Evolutionary conservation across 2,113 vertebrate species (phyloP).

Genomic region (Junco hyemalis): DNA sequence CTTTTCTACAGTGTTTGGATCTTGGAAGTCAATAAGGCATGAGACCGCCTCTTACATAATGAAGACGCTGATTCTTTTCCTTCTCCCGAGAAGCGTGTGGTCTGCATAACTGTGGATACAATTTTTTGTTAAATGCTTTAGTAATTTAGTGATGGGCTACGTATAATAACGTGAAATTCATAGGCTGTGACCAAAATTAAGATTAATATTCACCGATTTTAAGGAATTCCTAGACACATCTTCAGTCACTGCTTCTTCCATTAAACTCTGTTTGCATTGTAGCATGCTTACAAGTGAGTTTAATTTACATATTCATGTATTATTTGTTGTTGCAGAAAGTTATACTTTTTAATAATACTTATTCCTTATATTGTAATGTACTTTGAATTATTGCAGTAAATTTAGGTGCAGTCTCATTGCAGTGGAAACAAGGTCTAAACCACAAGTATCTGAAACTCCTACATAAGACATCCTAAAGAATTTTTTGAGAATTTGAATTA

Average conservation of each 20-base stretch:
- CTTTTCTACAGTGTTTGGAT: neutral
- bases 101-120: neutral
- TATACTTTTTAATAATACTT: neutral
- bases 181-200: neutral
- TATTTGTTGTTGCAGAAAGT: neutral
- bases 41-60: neutral
- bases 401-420: neutral
- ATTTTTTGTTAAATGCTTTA: neutral
- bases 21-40: neutral
- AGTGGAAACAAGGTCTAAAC: neutral
- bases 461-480: neutral
- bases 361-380: neutral
- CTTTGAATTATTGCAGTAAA: neutral
- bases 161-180: neutral
- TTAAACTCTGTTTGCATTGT: neutral
- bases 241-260: neutral
- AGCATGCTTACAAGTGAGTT: neutral
- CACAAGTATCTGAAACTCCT: neutral
- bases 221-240: neutral
- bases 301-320: neutral
- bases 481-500: neutral
- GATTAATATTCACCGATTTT: neutral
- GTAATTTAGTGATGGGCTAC: neutral
- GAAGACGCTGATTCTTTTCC: neutral
- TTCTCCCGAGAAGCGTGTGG: neutral